A percentile compares a stretch with the other conserved stretches of the same genome.
These are phyloP conservation scores for Platorchestia sp. DNA, from an alignment of 1,140 invertebrate species.

Conservation along the genomic window DNA sequence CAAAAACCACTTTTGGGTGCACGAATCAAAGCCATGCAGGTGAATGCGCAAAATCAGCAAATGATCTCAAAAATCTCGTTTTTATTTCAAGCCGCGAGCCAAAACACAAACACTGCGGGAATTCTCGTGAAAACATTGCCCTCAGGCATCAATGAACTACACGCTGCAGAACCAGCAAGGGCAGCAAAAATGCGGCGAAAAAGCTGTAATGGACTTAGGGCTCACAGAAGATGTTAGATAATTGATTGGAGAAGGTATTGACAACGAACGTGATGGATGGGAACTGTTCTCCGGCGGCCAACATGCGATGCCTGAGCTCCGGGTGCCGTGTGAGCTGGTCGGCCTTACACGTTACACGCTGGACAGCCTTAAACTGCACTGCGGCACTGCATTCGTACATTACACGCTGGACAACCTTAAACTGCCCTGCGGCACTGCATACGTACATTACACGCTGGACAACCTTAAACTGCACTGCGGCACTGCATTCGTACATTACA, in stretches of 20 bases:
- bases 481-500: background rate
- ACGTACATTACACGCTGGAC: background rate
- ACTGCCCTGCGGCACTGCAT: background rate
- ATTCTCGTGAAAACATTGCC: background rate
- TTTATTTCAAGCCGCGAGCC: no score
- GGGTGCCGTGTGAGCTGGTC: background rate
- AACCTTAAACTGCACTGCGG: background rate
- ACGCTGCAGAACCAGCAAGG: background rate
- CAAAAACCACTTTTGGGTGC: no score
- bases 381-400: background rate
- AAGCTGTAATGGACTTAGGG: slow-evolving; percentile 36
- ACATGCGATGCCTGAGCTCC: slow-evolving; percentile 25
- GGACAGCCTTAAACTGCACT: background rate
- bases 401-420: background rate
- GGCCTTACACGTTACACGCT: background rate
- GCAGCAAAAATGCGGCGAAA: background rate
- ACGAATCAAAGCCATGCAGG: no score
- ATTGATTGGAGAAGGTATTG: slow-evolving; percentile 39
- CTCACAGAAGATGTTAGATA: slow-evolving; percentile 18
- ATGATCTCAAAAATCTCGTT: no score
- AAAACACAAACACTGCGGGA: background rate
- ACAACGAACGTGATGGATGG: slow-evolving; percentile 42
- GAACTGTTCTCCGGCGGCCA: background rate
- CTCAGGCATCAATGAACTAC: background rate
- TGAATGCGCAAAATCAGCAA: no score